Conservation (phyloP, 2,797 vertebrate species). For the Leucoraja ocellata region DNA sequence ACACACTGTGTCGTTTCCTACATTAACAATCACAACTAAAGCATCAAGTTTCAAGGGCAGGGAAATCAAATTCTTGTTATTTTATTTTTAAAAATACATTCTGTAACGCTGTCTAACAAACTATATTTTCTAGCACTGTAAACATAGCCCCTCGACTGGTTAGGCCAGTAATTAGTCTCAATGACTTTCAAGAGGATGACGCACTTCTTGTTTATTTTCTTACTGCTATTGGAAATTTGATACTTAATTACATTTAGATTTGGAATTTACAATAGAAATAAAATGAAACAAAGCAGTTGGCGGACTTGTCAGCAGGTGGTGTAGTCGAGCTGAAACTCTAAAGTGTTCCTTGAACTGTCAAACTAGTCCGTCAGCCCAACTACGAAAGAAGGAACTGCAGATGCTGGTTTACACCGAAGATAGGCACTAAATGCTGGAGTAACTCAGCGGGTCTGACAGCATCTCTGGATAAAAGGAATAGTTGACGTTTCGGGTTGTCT, state of each 20-base stretch:
- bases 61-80: background rate
- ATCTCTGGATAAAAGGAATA: too few species aligned
- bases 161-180: background rate
- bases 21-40: background rate
- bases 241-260: too few species aligned
- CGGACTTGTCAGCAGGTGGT: background rate
- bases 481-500: too few species aligned
- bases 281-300: too few species aligned
- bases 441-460: too few species aligned
- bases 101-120: too few species aligned
- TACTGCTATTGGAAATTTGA: background rate
- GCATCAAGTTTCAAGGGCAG: background rate
- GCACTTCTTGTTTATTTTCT: background rate
- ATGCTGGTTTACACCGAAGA: too few species aligned
- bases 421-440: too few species aligned
- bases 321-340: background rate
- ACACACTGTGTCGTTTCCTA: conserved; percentile 77
- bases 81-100: background rate
- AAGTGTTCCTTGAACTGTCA: background rate
- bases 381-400: too few species aligned
- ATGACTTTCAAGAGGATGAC: background rate
- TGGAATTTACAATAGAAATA: background rate
- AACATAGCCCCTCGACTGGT: background rate
- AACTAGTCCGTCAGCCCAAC: too few species aligned
- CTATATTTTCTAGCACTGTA: background rate